Evolutionary conservation across 2,797 vertebrate genomes (phyloP).

Genomic region (Pseudotriccus pelzelni): DNA sequence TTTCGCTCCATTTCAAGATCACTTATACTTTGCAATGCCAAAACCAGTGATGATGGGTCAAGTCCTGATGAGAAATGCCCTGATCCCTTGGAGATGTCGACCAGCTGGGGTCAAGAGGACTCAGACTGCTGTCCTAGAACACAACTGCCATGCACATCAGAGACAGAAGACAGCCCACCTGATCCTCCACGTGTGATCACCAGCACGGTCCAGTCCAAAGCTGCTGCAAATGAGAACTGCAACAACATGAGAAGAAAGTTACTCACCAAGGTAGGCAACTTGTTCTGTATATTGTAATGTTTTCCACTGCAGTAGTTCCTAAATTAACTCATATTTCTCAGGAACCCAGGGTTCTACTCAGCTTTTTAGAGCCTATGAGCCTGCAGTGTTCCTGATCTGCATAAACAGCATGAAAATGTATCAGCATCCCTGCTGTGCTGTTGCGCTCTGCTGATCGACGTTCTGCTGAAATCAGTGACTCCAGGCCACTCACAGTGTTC

Average conservation of each 20-base stretch:
- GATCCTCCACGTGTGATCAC: slow-evolving; percentile 22
- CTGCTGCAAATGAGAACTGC: slow-evolving; percentile 70
- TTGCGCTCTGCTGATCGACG: neutral
- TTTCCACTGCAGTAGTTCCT: neutral
- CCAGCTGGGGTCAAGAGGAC: slow-evolving; percentile 55
- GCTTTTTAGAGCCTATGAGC: neutral
- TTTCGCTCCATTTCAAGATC: slow-evolving; percentile 86
- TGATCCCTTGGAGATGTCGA: slow-evolving; percentile 63
- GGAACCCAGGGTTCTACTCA: neutral
- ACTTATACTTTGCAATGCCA: slow-evolving; percentile 88
- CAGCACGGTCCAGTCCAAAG: slow-evolving; percentile 33
- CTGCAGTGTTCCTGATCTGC: neutral
- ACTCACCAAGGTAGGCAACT: slow-evolving; percentile 84
- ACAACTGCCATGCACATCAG: slow-evolving; percentile 25
- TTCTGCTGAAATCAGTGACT: neutral
- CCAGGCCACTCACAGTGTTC: neutral
- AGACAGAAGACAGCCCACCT: slow-evolving; percentile 39
- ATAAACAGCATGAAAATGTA: neutral
- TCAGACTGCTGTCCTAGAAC: slow-evolving; percentile 56
- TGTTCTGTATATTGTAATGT: neutral
- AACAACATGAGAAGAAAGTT: slow-evolving; percentile 78
- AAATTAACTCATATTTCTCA: neutral
- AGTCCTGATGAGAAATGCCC: slow-evolving; percentile 80
- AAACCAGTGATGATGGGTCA: slow-evolving; percentile 81
- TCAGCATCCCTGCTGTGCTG: neutral